Evolutionary conservation across 2,113 vertebrate genomes (phyloP).

Genomic region (Vombatus ursinus): DNA sequence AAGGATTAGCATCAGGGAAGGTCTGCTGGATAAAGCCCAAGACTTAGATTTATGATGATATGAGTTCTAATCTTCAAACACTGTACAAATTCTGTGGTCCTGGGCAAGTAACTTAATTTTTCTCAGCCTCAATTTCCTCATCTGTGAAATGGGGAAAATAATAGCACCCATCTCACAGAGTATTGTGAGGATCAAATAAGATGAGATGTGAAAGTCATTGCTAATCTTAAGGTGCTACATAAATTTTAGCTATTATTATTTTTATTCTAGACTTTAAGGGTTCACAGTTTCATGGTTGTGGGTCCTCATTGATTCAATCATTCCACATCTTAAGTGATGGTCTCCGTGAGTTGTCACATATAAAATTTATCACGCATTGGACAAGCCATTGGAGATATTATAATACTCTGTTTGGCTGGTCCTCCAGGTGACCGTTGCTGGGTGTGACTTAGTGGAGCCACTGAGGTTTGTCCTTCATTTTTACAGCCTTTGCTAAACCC

Average conservation of each 20-base stretch:
- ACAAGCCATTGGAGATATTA: neutral
- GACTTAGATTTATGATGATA: no score
- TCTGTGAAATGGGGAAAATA: neutral
- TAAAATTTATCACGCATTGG: neutral
- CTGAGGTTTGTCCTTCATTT: neutral
- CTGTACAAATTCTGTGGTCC: no score
- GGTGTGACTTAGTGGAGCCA: neutral
- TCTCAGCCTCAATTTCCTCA: neutral
- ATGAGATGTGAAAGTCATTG: neutral
- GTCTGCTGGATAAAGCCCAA: no score
- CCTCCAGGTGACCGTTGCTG: neutral
- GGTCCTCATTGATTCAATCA: neutral
- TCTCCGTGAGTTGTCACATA: neutral
- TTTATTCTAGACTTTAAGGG: neutral
- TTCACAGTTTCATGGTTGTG: neutral
- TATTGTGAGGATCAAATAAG: neutral
- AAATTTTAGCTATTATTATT: neutral
- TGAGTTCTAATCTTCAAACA: no score
- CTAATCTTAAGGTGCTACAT: neutral
- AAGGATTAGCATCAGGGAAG: neutral
- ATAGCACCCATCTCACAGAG: neutral
- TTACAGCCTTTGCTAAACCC: neutral
- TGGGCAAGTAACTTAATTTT: no score
- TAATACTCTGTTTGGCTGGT: neutral
- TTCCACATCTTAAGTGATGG: neutral